Percentiles rank a stretch among this genome's conserved stretches.
phyloP scores from a whole-genome alignment of 2,888 invertebrate species.

The Tetragonisca angustula region DNA sequence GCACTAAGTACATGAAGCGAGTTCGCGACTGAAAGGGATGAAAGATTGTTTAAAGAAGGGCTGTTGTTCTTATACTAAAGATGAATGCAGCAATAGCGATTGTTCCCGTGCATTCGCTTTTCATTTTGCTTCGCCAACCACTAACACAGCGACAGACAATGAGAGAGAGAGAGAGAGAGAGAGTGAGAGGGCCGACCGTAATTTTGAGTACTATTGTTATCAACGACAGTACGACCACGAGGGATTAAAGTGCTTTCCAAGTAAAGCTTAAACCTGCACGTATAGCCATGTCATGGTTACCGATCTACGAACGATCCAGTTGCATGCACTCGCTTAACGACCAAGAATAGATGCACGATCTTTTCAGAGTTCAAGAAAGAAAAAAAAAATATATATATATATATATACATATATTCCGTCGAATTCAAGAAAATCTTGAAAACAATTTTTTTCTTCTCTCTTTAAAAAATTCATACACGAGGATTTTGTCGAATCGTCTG shows the following conservation, averaged over 20 bases:
- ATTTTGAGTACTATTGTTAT: constrained; percentile 88
- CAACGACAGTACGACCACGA: constrained; percentile 87
- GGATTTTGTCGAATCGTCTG: neutral
- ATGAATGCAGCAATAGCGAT: constrained; percentile 20
- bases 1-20: neutral
- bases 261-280: constrained; percentile 38
- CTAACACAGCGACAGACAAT: constrained; percentile 81
- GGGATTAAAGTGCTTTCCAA: constrained; percentile 85
- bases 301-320: constrained; percentile 13
- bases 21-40: neutral
- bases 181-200: constrained; percentile 84
- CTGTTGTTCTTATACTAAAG: neutral
- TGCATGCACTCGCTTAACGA: constrained; percentile 10
- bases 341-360: constrained; percentile 19
- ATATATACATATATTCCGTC: neutral
- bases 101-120: constrained; percentile 46
- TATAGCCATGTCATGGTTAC: constrained; percentile 6
- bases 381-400: neutral
- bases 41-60: constrained; percentile 7
- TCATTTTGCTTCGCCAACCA: constrained; percentile 83
- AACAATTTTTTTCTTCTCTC: no score
- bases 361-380: neutral
- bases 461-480: neutral
- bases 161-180: no score
- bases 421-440: neutral